Evolutionary conservation across 2,888 invertebrate genomes (phyloP).

Genomic region (Branchipolynoe longqiensis): DNA sequence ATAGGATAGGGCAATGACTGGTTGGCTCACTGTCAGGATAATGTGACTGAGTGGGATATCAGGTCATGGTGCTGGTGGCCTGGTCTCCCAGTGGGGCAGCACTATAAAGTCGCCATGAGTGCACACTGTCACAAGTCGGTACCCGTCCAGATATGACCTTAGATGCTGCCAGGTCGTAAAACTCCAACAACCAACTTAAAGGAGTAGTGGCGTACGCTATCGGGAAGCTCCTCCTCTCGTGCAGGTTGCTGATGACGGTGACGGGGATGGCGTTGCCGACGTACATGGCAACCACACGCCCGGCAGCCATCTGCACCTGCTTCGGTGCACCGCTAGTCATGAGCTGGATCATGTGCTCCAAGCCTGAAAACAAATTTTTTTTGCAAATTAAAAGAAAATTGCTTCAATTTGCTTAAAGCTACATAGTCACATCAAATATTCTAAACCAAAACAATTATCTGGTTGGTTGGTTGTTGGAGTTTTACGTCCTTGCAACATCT

Average conservation of each 20-base stretch:
- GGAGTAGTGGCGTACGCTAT: not conserved
- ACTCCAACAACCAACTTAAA: not conserved
- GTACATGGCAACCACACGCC: constrained; percentile 3
- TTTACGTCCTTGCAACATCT: no score
- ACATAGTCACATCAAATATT: not conserved
- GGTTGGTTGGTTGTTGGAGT: no score
- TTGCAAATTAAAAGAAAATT: not conserved
- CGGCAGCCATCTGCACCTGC: not conserved
- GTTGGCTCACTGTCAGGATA: no score
- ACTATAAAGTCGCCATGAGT: no score
- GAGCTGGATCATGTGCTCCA: not conserved
- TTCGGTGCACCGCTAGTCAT: not conserved
- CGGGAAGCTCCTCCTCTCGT: not conserved
- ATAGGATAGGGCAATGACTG: no score
- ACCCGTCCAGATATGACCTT: no score
- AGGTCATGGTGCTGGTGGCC: no score
- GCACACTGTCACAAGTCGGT: no score
- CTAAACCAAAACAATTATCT: not conserved
- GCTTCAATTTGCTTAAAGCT: no score
- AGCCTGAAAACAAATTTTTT: not conserved
- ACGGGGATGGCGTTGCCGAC: not conserved
- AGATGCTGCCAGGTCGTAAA: no score
- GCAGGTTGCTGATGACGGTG: not conserved
- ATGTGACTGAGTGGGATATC: no score
- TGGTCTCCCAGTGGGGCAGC: no score